These are phyloP conservation scores for Cyclura pinguis DNA, from an alignment of 2,797 vertebrate species.

Conservation along the genomic window DNA sequence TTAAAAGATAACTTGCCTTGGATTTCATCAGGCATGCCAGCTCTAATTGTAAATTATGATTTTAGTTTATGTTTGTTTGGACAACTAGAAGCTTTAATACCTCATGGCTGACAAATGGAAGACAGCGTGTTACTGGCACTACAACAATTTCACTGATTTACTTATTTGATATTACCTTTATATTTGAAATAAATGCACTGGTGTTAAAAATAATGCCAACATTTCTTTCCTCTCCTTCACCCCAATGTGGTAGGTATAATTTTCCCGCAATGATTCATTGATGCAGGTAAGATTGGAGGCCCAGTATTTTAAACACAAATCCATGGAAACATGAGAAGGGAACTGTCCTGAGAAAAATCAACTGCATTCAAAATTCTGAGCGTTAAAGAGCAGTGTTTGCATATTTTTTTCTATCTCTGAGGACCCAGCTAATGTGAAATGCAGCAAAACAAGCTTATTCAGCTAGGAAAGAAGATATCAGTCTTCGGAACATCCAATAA, in stretches of 20 bases:
- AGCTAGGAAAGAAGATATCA: not conserved
- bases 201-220: constrained; percentile 18
- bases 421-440: not conserved
- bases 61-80: constrained; percentile 36
- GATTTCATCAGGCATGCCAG: constrained; percentile 12
- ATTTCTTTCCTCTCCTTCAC: not conserved
- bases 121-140: not conserved
- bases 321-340: not conserved
- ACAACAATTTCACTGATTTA: not conserved
- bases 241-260: not conserved
- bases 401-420: not conserved
- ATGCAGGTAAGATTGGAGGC: not conserved
- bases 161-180: not conserved
- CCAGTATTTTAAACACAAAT: not conserved
- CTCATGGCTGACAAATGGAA: constrained; percentile 19
- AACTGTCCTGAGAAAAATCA: too few species aligned
- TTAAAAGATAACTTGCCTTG: not conserved
- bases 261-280: not conserved
- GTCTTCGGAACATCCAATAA: not conserved
- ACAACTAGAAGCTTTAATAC: not conserved
- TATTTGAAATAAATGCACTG: constrained; percentile 1
- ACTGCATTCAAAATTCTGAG: not conserved
- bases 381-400: not conserved
- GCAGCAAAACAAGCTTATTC: not conserved
- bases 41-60: not conserved